Conservation (phyloP, 2,888 invertebrate species). For the Drosophila neutralis region DNA sequence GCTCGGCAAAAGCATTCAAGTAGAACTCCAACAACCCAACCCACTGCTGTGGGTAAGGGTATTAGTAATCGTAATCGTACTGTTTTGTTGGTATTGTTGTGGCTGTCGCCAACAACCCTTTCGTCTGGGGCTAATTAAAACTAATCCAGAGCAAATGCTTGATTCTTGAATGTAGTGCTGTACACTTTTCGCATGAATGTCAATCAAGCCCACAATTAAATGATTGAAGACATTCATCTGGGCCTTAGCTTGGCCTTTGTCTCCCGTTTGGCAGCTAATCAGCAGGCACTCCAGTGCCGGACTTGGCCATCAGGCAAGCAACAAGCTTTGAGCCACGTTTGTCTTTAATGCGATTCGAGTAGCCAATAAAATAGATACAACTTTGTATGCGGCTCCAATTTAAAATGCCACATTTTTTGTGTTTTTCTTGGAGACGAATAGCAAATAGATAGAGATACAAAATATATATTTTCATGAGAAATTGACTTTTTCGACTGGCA, state of each 20-base stretch:
- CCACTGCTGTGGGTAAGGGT: not conserved
- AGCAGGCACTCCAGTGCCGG: constrained; percentile 32
- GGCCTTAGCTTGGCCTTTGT: constrained; percentile 19
- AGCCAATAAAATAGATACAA: constrained; percentile 37
- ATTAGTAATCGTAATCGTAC: constrained; percentile 12
- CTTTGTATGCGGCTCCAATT: constrained; percentile 35
- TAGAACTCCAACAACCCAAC: constrained; percentile 29
- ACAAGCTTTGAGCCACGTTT: constrained; percentile 46
- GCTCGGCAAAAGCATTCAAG: constrained; percentile 67
- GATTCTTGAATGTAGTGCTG: constrained; percentile 36
- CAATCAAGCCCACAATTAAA: constrained; percentile 71
- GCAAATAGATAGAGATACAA: constrained; percentile 73
- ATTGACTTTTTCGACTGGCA: constrained; percentile 78
- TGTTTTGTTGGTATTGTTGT: not conserved
- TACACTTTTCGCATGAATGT: constrained; percentile 74
- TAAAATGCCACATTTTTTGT: constrained; percentile 59
- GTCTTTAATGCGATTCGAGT: constrained; percentile 17
- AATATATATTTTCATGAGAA: constrained; percentile 81
- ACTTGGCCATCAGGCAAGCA: constrained; percentile 18
- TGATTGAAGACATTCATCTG: constrained; percentile 72
- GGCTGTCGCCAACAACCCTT: constrained; percentile 52
- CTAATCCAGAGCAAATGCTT: constrained; percentile 63
- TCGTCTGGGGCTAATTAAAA: constrained; percentile 72
- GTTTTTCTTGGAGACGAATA: constrained; percentile 58
- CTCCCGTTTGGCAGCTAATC: constrained; percentile 38